Conservation (phyloP, 2,113 vertebrate species). For the Hippocampus zosterae region DNA sequence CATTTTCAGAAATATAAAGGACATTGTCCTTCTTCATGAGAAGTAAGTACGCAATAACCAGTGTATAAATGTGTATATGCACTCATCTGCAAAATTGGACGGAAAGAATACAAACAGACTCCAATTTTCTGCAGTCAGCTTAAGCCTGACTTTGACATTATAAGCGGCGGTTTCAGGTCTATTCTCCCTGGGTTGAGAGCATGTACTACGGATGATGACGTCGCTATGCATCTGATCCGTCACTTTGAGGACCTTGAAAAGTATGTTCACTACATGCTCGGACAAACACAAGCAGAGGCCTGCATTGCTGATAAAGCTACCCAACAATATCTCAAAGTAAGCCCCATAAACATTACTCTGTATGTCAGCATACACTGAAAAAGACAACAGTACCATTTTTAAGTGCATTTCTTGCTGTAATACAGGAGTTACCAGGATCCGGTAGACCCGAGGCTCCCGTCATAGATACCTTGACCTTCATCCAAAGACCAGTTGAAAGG, state of each 20-base stretch:
- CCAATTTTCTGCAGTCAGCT: background rate
- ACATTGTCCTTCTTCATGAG: slow-evolving; percentile 82
- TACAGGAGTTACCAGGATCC: slow-evolving; percentile 61
- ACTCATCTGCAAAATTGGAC: background rate
- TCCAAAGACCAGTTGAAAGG: slow-evolving; percentile 86
- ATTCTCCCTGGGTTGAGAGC: slow-evolving; percentile 76
- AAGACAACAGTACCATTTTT: background rate
- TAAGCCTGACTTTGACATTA: background rate
- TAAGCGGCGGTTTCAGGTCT: slow-evolving; percentile 46
- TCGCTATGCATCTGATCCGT: slow-evolving; percentile 88
- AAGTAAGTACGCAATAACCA: slow-evolving; percentile 68
- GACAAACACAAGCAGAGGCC: slow-evolving; percentile 84
- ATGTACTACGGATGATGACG: slow-evolving; percentile 86
- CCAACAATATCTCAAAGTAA: slow-evolving; percentile 89
- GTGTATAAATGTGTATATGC: background rate
- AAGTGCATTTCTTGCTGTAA: background rate
- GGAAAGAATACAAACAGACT: background rate
- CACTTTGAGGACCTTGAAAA: slow-evolving; percentile 80
- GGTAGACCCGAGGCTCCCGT: slow-evolving; percentile 58
- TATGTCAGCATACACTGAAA: background rate
- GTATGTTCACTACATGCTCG: slow-evolving; percentile 89
- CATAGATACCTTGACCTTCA: slow-evolving; percentile 81
- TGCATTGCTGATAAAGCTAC: slow-evolving; percentile 78
- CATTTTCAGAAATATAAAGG: slow-evolving; percentile 88
- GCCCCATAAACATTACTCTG: background rate